Evolutionary conservation across 92 coral and sea anemone species (phyloP), one percentile per base, ranked within the genome.

Genomic region (Galaxea fascicularis): DNA sequence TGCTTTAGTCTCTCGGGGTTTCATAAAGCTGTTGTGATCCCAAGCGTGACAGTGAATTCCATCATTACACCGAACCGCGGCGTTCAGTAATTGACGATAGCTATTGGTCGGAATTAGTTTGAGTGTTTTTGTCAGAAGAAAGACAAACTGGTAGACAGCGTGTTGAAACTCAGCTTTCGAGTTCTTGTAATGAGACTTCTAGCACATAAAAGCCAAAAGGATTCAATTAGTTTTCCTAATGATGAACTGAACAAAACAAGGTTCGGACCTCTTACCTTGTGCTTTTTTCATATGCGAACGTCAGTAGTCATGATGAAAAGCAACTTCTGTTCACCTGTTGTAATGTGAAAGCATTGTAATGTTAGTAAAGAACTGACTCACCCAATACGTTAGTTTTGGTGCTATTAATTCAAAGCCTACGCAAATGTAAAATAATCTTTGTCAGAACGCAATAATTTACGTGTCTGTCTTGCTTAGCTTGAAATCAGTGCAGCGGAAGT

Each of bases 1-100:
- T 21, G 54, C 26, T 12, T 21, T 29, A 3, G 54, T 57, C 81
- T 57, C 81, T 57, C 58, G 81, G 81, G 69, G 81, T 53, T 22
- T 12, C 8, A 21, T 8, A 29, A 65, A 76, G 45, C 30, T 51
- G 28, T 17, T 31, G 41, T 51, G 21, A 35, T 20, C 35, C 27
- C 67, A 58, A 5, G 56, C 76, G 20, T 47, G 75, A 35, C 44
- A 31, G 80, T 35, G 25, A 75, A 20, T 29, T 35, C n/a, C n/a
- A n/a, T n/a, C n/a, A n/a, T 74, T n/a, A 18, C 66, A 35, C 47
- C 18, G 60, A 60, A 72, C 58, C 1, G 15, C 39, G 27, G 16
- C 29, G 31, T 53, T 28, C 30, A 44, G 80, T 27, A 26, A 72
- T 25, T 35, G 41, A 35, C 41, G 41, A 35, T 35, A 2, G 41